Conservation (phyloP, 1,140 invertebrate species). For the Drosophila busckii region DNA sequence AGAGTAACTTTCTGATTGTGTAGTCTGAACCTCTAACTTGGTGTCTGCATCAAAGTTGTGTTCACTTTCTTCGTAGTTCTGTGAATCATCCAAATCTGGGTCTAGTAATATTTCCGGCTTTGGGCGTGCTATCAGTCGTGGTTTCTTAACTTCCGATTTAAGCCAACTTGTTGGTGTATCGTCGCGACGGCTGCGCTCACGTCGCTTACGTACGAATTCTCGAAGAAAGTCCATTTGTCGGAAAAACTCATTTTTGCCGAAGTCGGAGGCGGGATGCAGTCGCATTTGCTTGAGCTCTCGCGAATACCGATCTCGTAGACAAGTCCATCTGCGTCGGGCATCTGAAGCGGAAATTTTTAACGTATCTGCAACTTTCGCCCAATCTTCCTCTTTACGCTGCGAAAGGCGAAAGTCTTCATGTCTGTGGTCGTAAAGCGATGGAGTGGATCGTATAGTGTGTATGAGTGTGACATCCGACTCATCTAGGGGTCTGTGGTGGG, state of each 20-base stretch:
- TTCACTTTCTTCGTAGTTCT: slow-evolving; percentile 48
- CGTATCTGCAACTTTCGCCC: slow-evolving; percentile 52
- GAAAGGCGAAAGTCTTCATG: slow-evolving; percentile 58
- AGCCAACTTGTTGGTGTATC: slow-evolving; percentile 48
- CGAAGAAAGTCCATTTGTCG: slow-evolving; percentile 68
- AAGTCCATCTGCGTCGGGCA: slow-evolving; percentile 65
- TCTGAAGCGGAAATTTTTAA: slow-evolving; percentile 52
- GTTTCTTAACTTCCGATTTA: slow-evolving; percentile 25
- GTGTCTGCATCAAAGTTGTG: slow-evolving; percentile 45
- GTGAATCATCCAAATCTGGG: slow-evolving; percentile 34
- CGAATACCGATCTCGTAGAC: slow-evolving; percentile 62
- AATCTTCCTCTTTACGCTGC: slow-evolving; percentile 65
- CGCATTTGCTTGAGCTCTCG: slow-evolving; percentile 64
- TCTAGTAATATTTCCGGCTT: slow-evolving; percentile 37
- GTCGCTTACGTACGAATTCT: slow-evolving; percentile 59
- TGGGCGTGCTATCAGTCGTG: slow-evolving; percentile 8
- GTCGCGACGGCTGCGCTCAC: slow-evolving; percentile 48
- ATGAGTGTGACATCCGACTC: slow-evolving; percentile 59
- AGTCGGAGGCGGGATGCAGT: slow-evolving; percentile 57
- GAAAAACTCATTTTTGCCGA: slow-evolving; percentile 65
- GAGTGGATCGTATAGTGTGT: slow-evolving; percentile 49
- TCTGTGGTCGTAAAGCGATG: slow-evolving; percentile 59
- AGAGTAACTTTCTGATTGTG: slow-evolving; percentile 58
- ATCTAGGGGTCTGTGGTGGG: slow-evolving; percentile 59
- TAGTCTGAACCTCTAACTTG: slow-evolving; percentile 48